Conservation (phyloP, 2,888 invertebrate species). For the Polydesmus complanatus region DNA sequence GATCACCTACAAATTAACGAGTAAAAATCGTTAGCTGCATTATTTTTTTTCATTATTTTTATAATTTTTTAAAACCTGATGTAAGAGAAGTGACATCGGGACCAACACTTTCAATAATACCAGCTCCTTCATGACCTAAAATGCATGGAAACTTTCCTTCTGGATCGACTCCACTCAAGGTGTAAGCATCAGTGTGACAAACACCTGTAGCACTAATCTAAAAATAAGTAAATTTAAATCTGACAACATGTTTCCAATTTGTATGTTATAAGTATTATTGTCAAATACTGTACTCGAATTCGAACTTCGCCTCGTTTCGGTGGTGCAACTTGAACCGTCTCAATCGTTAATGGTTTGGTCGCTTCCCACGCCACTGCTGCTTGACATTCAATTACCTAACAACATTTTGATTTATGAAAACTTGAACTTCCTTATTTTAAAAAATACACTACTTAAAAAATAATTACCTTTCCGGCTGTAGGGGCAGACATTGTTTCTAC, state of each 20-base stretch:
- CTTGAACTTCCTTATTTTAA: no score
- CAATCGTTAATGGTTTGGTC: background rate
- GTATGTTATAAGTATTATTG: background rate
- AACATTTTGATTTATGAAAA: no score
- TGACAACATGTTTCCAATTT: constrained; percentile 7
- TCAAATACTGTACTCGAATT: background rate
- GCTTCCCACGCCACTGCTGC: constrained; percentile 4
- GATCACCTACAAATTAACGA: constrained; percentile 53
- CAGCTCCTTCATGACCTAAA: constrained; percentile 92
- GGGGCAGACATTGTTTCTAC: background rate
- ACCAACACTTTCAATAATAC: constrained; percentile 93
- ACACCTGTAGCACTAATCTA: constrained; percentile 66
- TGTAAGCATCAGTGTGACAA: constrained; percentile 88
- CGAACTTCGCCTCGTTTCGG: background rate
- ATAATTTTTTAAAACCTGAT: constrained; percentile 29
- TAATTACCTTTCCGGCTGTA: background rate
- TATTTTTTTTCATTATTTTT: background rate
- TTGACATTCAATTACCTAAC: background rate
- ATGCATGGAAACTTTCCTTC: constrained; percentile 85
- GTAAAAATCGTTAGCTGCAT: background rate
- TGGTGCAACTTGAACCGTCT: background rate
- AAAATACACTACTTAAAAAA: no score
- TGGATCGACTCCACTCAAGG: constrained; percentile 69
- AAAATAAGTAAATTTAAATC: constrained; percentile 44
- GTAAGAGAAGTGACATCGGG: constrained; percentile 74